Conservation (phyloP, 2,113 vertebrate species). For the Ceratotherium simum region DNA sequence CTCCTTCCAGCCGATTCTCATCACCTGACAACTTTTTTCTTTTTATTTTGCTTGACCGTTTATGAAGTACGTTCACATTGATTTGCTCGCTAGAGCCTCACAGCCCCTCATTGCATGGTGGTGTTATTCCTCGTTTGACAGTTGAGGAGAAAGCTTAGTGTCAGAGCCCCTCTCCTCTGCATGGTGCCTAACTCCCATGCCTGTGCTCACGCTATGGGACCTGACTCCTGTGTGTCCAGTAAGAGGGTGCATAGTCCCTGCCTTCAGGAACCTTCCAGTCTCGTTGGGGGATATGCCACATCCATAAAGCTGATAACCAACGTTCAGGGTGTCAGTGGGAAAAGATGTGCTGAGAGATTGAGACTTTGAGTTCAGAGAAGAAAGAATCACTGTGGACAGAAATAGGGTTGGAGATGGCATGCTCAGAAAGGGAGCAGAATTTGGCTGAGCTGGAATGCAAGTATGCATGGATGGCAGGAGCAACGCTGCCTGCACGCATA, state of each 20-base stretch:
- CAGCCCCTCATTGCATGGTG: accelerated
- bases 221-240: neutral
- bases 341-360: neutral
- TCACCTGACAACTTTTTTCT: neutral
- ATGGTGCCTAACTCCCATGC: accelerated
- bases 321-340: accelerated
- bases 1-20: neutral
- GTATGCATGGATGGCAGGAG: accelerated
- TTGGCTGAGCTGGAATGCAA: neutral
- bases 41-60: neutral
- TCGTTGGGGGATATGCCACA: accelerated
- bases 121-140: accelerated
- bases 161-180: accelerated
- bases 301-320: accelerated
- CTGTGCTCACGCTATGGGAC: neutral
- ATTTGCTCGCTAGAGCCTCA: neutral
- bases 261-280: neutral
- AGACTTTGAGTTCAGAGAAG: neutral
- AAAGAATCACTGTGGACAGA: neutral
- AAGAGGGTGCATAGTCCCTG: neutral
- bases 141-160: neutral
- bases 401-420: too few relatives aligned
- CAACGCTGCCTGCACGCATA: too few relatives aligned
- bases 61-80: accelerated
- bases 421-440: neutral